Evolutionary conservation across 1,140 invertebrate genomes (phyloP).

Genomic region (Tetramorium alpestre): DNA sequence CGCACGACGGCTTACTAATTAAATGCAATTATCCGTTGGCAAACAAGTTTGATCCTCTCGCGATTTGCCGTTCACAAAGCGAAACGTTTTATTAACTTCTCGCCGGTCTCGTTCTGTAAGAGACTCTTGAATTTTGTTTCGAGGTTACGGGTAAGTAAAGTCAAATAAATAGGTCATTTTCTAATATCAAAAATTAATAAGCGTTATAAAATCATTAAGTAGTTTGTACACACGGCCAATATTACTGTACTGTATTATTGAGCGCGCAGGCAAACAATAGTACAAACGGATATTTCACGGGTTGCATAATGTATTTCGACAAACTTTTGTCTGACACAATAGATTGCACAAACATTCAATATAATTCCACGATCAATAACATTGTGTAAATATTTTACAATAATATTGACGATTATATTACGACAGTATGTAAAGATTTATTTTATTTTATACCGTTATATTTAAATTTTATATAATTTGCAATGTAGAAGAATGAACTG

Average conservation of each 20-base stretch:
- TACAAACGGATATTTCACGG: too few species aligned
- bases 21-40: constrained; percentile 58
- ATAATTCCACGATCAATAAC: too few species aligned
- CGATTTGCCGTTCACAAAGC: constrained; percentile 33
- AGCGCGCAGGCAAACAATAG: too few species aligned
- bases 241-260: too few species aligned
- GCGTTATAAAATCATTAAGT: background rate
- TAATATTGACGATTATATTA: too few species aligned
- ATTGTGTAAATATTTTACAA: too few species aligned
- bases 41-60: constrained; percentile 53
- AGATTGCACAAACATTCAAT: too few species aligned
- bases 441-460: background rate
- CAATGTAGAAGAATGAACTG: background rate
- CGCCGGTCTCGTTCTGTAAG: background rate
- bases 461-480: background rate
- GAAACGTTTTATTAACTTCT: constrained; percentile 44
- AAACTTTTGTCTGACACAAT: too few species aligned
- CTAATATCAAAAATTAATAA: background rate
- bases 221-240: too few species aligned
- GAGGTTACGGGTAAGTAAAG: constrained; percentile 12
- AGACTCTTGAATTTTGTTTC: constrained; percentile 14
- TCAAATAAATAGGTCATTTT: background rate
- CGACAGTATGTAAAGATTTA: too few species aligned
- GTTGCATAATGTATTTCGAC: too few species aligned
- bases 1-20: constrained; percentile 41